Evolutionary conservation across 2,113 vertebrate species (phyloP).

Genomic region (Mirza zaza): DNA sequence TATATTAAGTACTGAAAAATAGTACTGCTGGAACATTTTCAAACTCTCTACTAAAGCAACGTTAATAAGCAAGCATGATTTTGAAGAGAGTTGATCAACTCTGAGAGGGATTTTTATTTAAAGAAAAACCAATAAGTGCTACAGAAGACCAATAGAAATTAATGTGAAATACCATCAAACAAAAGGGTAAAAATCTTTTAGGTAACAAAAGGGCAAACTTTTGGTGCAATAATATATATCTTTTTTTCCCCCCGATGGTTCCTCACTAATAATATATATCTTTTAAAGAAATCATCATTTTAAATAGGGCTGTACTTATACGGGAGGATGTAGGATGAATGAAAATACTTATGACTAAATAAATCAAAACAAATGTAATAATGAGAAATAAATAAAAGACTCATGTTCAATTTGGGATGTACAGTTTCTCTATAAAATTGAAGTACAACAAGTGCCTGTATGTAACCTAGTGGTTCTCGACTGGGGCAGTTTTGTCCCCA

Average conservation of each 20-base stretch:
- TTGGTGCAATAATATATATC: not conserved
- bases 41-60: not conserved
- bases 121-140: not conserved
- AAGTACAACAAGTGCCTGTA: not conserved
- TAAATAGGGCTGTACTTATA: not conserved
- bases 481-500: not conserved
- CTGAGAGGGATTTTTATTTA: not conserved
- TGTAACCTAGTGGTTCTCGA: not conserved
- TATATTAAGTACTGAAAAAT: not conserved
- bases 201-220: not conserved
- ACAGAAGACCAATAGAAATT: not conserved
- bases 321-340: not conserved
- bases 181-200: not conserved
- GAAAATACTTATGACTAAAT: not conserved
- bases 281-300: constrained; percentile 22
- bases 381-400: not conserved
- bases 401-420: not conserved
- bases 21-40: not conserved
- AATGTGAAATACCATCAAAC: not conserved
- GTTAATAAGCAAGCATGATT: not conserved
- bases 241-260: too few species aligned
- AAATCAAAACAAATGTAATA: not conserved
- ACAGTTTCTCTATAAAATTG: constrained; percentile 26
- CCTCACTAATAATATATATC: not conserved
- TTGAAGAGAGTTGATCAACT: not conserved